Evolutionary conservation across 2,797 vertebrate species (phyloP).

Genomic region (Naso thynnoides): DNA sequence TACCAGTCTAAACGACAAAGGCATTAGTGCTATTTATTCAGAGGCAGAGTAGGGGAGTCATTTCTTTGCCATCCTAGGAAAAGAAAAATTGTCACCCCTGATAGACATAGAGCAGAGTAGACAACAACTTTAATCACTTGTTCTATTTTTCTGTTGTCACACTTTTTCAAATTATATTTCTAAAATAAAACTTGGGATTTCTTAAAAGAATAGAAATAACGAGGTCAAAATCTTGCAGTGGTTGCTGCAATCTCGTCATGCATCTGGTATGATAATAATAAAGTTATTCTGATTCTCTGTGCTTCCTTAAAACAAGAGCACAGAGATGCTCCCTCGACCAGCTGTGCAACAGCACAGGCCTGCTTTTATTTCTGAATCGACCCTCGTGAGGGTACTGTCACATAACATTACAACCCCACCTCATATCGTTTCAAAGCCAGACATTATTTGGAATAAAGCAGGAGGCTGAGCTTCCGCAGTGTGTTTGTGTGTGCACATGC

Average conservation of each 20-base stretch:
- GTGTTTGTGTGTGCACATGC: neutral
- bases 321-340: constrained; percentile 13
- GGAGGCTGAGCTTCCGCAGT: constrained; percentile 1
- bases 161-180: no score
- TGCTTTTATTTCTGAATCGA: constrained; percentile 23
- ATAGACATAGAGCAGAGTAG: no score
- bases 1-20: no score
- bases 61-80: no score
- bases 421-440: constrained; percentile 4
- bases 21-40: no score
- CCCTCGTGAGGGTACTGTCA: neutral
- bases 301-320: constrained; percentile 16
- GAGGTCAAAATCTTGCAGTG: constrained; percentile 40
- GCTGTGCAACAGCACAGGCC: constrained; percentile 15
- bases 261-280: no score
- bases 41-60: no score
- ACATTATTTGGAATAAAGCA: constrained; percentile 11
- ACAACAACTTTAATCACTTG: no score
- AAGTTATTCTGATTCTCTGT: neutral
- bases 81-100: no score
- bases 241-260: no score
- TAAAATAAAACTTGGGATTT: neutral
- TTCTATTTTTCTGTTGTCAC: no score
- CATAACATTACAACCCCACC: neutral
- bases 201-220: constrained; percentile 23